Conservation (phyloP, 2,888 invertebrate genomes). For the Eudemis profundana region DNA sequence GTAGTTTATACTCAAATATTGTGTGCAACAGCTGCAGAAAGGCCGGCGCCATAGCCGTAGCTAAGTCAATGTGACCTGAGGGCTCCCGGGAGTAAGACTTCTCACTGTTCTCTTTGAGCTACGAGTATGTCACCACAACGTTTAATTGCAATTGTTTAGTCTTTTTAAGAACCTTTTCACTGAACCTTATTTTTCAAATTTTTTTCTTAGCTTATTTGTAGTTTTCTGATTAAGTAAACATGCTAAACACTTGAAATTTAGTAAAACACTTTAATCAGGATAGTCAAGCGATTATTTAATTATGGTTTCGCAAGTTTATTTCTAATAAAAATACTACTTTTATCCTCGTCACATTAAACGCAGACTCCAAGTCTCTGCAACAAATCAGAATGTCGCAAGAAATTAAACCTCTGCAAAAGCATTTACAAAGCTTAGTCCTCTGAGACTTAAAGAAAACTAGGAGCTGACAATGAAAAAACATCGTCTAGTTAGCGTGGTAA, state of each 20-base stretch:
- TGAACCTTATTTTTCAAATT: not conserved
- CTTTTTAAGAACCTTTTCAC: not conserved
- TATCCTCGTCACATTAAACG: conserved; percentile 1
- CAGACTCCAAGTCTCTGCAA: conserved; percentile 13
- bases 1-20: conserved; percentile 22
- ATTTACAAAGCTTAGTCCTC: conserved; percentile 36
- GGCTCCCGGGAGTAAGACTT: conserved; percentile 76
- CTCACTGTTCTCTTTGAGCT: conserved; percentile 61
- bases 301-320: not conserved
- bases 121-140: conserved; percentile 19
- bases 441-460: conserved; percentile 37
- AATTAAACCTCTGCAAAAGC: conserved; percentile 24
- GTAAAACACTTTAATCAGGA: no score
- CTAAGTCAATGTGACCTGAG: conserved; percentile 65
- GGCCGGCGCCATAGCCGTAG: conserved; percentile 58
- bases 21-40: conserved; percentile 62
- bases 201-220: no score
- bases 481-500: conserved; percentile 29
- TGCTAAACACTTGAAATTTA: no score
- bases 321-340: not conserved
- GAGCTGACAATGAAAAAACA: conserved; percentile 42
- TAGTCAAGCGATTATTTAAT: not conserved
- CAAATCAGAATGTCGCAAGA: conserved; percentile 23
- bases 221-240: no score
- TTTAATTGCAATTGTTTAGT: conserved; percentile 17